Conservation (phyloP, 2,888 invertebrate species). For the Conomelus anceps region DNA sequence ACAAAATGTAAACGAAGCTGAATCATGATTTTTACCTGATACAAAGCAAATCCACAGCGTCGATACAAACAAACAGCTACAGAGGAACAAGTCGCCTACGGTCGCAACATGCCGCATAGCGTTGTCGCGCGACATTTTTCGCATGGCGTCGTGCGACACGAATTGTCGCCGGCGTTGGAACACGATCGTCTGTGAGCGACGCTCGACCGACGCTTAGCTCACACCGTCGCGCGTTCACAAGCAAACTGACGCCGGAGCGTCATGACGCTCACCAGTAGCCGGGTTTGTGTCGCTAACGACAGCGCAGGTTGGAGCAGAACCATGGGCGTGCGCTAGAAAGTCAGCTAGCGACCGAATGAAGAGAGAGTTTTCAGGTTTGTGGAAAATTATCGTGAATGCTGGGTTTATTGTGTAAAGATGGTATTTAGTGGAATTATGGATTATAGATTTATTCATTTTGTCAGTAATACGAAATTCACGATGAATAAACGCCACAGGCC, state of each 20-base stretch:
- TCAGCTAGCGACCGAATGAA: background rate
- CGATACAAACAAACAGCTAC: background rate
- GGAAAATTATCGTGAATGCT: no score
- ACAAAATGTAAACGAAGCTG: background rate
- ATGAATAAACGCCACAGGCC: no score
- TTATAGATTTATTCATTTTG: no score
- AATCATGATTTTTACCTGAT: background rate
- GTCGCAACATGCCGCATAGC: background rate
- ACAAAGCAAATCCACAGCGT: background rate
- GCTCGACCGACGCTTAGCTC: background rate
- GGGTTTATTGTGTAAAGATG: no score
- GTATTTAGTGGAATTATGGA: no score
- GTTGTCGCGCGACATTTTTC: background rate
- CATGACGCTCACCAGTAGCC: no score
- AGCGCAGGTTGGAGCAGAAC: background rate
- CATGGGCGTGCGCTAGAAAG: background rate
- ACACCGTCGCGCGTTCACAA: background rate
- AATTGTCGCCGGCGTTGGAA: background rate
- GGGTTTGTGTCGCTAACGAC: background rate
- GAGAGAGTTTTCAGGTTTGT: no score
- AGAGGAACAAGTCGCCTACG: background rate
- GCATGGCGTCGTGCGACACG: no score
- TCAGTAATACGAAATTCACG: no score
- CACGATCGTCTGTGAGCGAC: background rate
- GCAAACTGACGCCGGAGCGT: background rate